Percentiles rank a stretch among this genome's conserved stretches.
Evolutionary conservation across 2,113 vertebrate genomes (phyloP).

Genomic region (Calypte anna): DNA sequence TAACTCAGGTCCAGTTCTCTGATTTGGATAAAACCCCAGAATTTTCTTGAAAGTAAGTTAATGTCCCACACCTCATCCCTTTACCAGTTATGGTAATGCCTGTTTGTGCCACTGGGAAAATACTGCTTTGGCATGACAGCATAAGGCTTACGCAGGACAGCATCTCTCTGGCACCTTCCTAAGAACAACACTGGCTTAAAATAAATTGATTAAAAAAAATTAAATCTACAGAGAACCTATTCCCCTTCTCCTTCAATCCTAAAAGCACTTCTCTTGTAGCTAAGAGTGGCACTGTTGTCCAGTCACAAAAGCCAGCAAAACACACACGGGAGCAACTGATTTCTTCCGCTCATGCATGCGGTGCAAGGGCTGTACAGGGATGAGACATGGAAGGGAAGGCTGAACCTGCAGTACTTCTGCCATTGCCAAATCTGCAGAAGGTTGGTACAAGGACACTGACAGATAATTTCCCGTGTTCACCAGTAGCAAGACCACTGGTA

Average conservation of each 20-base stretch:
- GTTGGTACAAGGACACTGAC: neutral
- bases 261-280: neutral
- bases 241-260: neutral
- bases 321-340: neutral
- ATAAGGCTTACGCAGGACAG: slow-evolving; percentile 21
- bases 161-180: neutral
- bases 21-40: neutral
- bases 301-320: neutral
- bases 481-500: neutral
- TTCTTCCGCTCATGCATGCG: neutral
- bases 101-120: slow-evolving; percentile 7
- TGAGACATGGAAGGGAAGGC: neutral
- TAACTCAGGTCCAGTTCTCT: slow-evolving; percentile 13
- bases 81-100: neutral
- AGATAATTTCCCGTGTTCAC: slow-evolving; percentile 7
- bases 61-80: neutral
- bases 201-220: neutral
- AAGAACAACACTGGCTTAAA: slow-evolving; percentile 11
- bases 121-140: slow-evolving; percentile 46
- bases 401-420: neutral
- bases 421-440: neutral
- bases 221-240: neutral
- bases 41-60: neutral
- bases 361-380: slow-evolving; percentile 2
- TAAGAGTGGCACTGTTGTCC: neutral